These are phyloP conservation scores for Martes flavigula DNA, from an alignment of 2,797 vertebrate genomes.

Conservation along the genomic window DNA sequence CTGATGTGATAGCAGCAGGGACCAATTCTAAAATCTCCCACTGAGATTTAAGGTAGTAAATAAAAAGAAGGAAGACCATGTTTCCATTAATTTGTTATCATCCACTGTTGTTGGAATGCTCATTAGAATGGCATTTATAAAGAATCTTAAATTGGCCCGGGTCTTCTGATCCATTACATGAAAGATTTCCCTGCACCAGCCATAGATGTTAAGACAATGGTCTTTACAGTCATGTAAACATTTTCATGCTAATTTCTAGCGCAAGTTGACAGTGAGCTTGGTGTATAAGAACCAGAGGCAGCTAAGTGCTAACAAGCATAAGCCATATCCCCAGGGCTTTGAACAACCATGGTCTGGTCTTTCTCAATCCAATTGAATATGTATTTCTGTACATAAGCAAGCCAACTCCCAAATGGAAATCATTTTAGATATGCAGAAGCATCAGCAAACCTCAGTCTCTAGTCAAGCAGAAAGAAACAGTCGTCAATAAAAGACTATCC, in stretches of 20 bases:
- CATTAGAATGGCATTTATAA: neutral
- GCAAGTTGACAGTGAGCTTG: neutral
- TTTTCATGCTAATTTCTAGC: neutral
- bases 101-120: neutral
- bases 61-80: neutral
- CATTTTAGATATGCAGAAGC: neutral
- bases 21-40: neutral
- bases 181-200: neutral
- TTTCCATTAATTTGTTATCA: neutral
- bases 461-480: conserved; percentile 25
- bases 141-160: neutral
- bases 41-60: neutral
- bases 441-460: neutral
- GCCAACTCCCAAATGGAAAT: neutral
- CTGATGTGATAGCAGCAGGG: neutral
- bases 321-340: neutral
- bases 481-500: neutral
- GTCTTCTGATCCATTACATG: neutral
- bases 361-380: neutral
- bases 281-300: neutral
- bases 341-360: neutral
- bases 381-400: neutral
- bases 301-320: neutral
- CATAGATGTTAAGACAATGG: neutral
- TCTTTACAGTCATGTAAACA: neutral